Evolutionary conservation across 2,888 invertebrate genomes (phyloP).

Genomic region (Blastobasis lacticolella): DNA sequence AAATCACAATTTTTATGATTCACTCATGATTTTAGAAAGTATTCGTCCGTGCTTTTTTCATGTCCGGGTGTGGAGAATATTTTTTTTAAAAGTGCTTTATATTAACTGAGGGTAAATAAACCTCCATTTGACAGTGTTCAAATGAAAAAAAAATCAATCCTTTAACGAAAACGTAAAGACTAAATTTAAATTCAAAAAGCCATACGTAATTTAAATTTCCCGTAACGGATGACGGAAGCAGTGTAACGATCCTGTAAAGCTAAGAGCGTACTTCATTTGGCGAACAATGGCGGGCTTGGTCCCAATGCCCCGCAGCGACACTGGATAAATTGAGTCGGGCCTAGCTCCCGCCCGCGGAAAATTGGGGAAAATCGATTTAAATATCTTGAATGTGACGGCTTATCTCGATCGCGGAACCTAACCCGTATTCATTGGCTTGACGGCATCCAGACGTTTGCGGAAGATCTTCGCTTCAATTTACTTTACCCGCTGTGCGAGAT

Average conservation of each 20-base stretch:
- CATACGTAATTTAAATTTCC: constrained; percentile 9
- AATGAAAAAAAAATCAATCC: too few species aligned
- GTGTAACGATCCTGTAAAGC: constrained; percentile 56
- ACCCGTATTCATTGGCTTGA: constrained; percentile 27
- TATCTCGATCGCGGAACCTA: constrained; percentile 58
- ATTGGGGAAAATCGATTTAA: constrained; percentile 74
- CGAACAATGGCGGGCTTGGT: constrained; percentile 61
- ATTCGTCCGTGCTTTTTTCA: too few species aligned
- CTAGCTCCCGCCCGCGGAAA: constrained; percentile 63
- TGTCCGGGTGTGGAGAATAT: too few species aligned
- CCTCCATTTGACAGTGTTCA: too few species aligned
- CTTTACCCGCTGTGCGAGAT: too few species aligned
- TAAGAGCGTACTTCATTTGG: constrained; percentile 63
- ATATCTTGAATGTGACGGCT: constrained; percentile 69
- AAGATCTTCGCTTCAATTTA: too few species aligned
- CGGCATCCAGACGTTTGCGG: too few species aligned
- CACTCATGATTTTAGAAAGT: too few species aligned
- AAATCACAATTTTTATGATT: too few species aligned
- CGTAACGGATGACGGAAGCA: constrained; percentile 43
- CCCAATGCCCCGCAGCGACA: constrained; percentile 50
- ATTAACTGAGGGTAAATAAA: too few species aligned
- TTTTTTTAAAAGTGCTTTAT: too few species aligned
- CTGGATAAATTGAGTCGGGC: constrained; percentile 68
- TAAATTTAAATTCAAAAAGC: background rate
- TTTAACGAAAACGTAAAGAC: background rate